phyloP scores from a whole-genome alignment of 2,888 invertebrate species.

The Nephrotoma appendiculata region DNA sequence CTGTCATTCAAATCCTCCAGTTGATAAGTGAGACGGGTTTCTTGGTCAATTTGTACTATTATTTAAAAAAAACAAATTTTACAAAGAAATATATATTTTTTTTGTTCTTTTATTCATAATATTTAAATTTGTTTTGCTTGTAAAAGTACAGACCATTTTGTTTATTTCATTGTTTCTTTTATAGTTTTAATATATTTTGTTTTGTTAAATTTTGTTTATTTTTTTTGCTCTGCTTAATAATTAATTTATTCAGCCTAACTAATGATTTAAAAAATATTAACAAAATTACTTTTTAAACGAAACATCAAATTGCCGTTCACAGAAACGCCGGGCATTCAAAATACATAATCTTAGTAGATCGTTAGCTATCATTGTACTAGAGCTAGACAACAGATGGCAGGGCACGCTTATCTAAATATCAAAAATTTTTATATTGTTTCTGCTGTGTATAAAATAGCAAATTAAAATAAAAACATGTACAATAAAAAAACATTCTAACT shows the following conservation, averaged over 20 bases:
- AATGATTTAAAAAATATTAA: background rate
- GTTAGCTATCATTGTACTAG: background rate
- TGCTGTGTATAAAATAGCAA: background rate
- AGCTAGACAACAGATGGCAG: background rate
- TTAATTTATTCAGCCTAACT: background rate
- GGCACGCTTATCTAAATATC: background rate
- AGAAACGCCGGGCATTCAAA: background rate
- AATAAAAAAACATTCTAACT: background rate
- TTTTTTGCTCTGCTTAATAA: background rate
- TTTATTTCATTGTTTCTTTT: background rate
- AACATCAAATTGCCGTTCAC: background rate
- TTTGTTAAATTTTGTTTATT: background rate
- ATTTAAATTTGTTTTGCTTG: background rate
- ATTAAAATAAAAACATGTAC: background rate
- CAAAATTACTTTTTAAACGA: background rate
- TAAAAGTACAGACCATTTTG: background rate
- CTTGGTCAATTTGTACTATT: too few species aligned
- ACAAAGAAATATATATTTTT: background rate
- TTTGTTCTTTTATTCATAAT: background rate
- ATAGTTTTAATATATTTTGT: background rate
- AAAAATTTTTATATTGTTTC: background rate
- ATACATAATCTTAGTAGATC: too few species aligned
- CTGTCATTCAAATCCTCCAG: too few species aligned
- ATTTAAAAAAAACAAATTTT: background rate
- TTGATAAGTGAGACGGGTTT: too few species aligned